Conservation (phyloP, 2,888 invertebrate genomes). For the Matsumyia berberina region DNA sequence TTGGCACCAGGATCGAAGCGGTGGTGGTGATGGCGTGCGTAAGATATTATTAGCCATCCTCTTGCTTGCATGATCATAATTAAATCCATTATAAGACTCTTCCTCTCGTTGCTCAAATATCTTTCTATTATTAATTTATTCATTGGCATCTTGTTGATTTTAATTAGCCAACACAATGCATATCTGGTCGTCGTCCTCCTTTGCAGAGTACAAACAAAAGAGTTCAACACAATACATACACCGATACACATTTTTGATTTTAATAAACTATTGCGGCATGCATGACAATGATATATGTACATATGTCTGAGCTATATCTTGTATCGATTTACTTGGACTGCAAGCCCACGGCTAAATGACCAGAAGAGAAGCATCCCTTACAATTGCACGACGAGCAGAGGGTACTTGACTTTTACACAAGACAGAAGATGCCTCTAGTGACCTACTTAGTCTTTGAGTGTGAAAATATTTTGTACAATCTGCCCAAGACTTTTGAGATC, state of each 20-base stretch:
- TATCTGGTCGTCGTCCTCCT: not conserved
- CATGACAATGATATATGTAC: slow-evolving; percentile 14
- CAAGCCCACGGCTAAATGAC: slow-evolving; percentile 14
- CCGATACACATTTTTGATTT: slow-evolving; percentile 14
- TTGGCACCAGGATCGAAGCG: slow-evolving; percentile 28
- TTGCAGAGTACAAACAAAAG: slow-evolving; percentile 7
- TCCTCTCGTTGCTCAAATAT: slow-evolving; percentile 15
- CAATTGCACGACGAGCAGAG: not conserved
- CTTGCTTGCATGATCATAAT: slow-evolving; percentile 58
- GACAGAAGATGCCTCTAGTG: no score
- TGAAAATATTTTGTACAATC: no score
- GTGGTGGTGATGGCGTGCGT: slow-evolving; percentile 50
- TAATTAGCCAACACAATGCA: slow-evolving; percentile 54
- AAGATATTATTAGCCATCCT: slow-evolving; percentile 56
- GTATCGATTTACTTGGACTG: slow-evolving; percentile 37
- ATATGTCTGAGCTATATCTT: slow-evolving; percentile 18
- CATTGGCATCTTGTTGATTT: slow-evolving; percentile 61
- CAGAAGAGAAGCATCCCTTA: not conserved
- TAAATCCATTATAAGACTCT: slow-evolving; percentile 57
- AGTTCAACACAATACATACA: slow-evolving; percentile 18
- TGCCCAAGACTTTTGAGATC: no score
- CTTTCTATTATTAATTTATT: slow-evolving; percentile 46
- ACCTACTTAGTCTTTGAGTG: no score
- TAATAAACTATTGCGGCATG: slow-evolving; percentile 36
- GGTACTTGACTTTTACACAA: no score